A percentile compares a stretch with the other conserved stretches of the same genome.
Evolutionary conservation across 1,140 invertebrate species (phyloP).

Genomic region (Bathynomus jamesi): DNA sequence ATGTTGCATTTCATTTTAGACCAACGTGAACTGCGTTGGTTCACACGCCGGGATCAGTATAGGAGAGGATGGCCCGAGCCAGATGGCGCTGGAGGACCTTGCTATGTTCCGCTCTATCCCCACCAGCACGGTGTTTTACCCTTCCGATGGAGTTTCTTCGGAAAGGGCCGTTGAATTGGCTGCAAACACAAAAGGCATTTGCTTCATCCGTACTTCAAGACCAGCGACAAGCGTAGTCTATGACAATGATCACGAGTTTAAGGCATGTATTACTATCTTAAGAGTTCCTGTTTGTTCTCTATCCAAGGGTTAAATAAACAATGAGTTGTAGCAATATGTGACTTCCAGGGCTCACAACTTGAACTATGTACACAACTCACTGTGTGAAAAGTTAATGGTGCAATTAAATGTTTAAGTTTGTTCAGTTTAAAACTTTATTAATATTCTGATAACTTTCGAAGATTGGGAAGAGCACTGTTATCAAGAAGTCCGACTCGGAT

Average conservation of each 20-base stretch:
- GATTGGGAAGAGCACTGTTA: conserved; percentile 70
- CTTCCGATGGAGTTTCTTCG: conserved; percentile 85
- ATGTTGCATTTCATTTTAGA: conserved; percentile 47
- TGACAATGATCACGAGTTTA: conserved; percentile 73
- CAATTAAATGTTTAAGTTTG: no score
- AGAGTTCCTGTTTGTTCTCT: conserved; percentile 39
- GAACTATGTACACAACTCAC: no score
- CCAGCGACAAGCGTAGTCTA: conserved; percentile 85
- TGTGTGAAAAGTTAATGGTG: no score
- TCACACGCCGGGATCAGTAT: conserved; percentile 89
- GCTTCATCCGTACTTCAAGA: conserved; percentile 90
- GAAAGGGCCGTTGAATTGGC: conserved; percentile 92
- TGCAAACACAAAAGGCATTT: conserved; percentile 90
- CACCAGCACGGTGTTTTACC: conserved; percentile 89
- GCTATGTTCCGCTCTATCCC: conserved; percentile 91
- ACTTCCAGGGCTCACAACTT: no score
- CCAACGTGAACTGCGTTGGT: conserved; percentile 89
- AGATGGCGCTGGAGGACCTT: conserved; percentile 98
- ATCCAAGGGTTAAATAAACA: conserved; percentile 11
- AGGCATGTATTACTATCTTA: conserved; percentile 45
- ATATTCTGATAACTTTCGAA: no score
- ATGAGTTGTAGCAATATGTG: no score
- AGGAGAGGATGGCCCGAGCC: conserved; percentile 94
- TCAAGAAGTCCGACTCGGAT: conserved; percentile 65
- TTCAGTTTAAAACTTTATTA: no score